These are phyloP conservation scores for Caenorhabditis auriculariae DNA, from an alignment of 2,888 invertebrate genomes.

Conservation along the genomic window DNA sequence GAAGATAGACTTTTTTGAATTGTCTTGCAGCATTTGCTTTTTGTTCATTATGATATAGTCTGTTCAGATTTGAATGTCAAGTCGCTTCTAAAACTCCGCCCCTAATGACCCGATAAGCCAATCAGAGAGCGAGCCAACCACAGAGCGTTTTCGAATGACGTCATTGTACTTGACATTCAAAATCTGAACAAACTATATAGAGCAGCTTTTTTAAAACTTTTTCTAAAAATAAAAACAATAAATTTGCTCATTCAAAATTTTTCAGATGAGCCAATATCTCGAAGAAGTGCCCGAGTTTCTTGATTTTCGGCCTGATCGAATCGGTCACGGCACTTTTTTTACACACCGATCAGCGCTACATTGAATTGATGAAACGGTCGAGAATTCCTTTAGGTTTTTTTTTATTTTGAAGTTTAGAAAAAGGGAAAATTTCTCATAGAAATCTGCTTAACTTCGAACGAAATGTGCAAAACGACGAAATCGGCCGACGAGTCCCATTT, in stretches of 20 bases:
- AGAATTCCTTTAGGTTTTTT: slow-evolving; percentile 11
- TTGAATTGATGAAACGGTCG: not conserved
- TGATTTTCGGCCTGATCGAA: slow-evolving; percentile 14
- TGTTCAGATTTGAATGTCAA: too few species aligned
- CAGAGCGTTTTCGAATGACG: too few species aligned
- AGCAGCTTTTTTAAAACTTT: too few species aligned
- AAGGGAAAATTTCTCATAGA: slow-evolving; percentile 10
- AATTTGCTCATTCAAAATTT: not conserved
- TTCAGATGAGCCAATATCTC: not conserved
- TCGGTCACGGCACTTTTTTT: slow-evolving; percentile 28
- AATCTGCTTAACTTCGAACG: slow-evolving; percentile 32
- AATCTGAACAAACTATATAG: too few species aligned
- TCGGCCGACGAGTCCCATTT: slow-evolving; percentile 15
- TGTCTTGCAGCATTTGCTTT: too few species aligned
- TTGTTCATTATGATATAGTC: too few species aligned
- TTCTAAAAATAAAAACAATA: too few species aligned
- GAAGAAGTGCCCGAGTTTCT: slow-evolving; percentile 9
- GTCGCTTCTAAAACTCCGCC: too few species aligned
- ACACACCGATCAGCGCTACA: slow-evolving; percentile 1
- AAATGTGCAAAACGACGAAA: slow-evolving; percentile 8
- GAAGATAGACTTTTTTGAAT: too few species aligned
- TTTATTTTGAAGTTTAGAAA: not conserved
- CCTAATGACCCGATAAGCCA: too few species aligned
- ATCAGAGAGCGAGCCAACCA: too few species aligned
- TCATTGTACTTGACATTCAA: too few species aligned